Base-by-base conservation (phyloP, 2,797 vertebrate species). In the Pangasius macronema region DNA sequence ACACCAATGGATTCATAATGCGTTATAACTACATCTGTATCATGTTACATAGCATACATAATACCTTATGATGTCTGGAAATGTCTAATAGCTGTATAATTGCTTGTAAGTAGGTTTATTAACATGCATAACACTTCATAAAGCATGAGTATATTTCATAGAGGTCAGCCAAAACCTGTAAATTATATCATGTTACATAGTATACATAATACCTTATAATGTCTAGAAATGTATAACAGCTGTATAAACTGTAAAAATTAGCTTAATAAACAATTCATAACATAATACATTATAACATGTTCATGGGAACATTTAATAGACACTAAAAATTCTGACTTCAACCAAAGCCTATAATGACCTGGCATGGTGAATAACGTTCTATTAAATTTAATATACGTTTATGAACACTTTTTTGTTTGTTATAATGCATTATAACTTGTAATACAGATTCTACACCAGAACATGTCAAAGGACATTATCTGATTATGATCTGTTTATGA, bases 351-450 rank as follows among this genome's bases (percentile, higher is more conserved):
- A 22, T 10, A 49, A 3, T 1, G 1, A 14, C 22, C 9, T 42
- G 36, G 2, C 18, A 10, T 2, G 14, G 18, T 55, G 7, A 55
- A 10, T 5, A 55, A 55, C 3, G 16, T 7, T 33, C n/a, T 10
- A 33, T 59, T 27, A 36, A 24, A 20, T 5, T 57, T 57, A 57
- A 57, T 57, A 77, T 77, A 53, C 75, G 36, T 24, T 57, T 24
- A 24, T 57, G 22, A 53, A 36, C 16, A 22, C 27, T 1, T 79
- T 20, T 20, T 33, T 18, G 3, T 4, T 5, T 13, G 30, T 27
- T 61, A 81, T 61, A 61, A 61, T 27, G 77, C 77, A 61, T 27
- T 80, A 80, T 61, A 80, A 16, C 30, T 8, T 81, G 10, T 36
- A 33, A 59, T 16, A 81, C 10, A 24, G 5, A 24, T 24, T 7